Base-by-base conservation (phyloP, 2,113 vertebrate genomes). In the Campylomormyrus numenius region DNA sequence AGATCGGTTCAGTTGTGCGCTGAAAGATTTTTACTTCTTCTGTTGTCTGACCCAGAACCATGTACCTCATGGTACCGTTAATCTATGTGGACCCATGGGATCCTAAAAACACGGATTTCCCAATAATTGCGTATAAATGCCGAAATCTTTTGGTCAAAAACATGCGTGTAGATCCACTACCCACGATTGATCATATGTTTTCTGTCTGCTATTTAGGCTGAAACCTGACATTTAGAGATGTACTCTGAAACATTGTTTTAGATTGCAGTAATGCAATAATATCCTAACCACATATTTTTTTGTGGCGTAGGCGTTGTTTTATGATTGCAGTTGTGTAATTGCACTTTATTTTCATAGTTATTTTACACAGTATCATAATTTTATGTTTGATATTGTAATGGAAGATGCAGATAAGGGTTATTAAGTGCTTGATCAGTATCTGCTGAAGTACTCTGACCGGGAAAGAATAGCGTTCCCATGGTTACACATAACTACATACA, bases 401-500 rank as follows among this genome's bases (percentile, higher is more conserved):
- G 8, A 42, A 8, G 31, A 80, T 80, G 35, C 35, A 42, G 74
- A 80, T 80, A 80, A 35, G 35, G 35, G 74, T 42, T 80, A 39
- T 42, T 17, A 42, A 80, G 35, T 80, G 35, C 35, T 42, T 80
- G 74, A 80, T 80, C 74, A 80, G 9, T 74, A 80, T 80, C 31
- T 80, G 35, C 39, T 7, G 35, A 39, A 70, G 62, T 70, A 70
- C 62, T 13, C 74, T n/a, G 74, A 80, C 31, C 31, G 42, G 74
- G 17, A 80, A 80, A 80, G 35, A 19, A 17, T 88, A 77, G 15
- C 52, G 91, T 93, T 90, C 89, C 88, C 90, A 90, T 93, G 90
- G 91, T 80, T 86, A 88, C 91, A 70, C 11, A 24, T 50, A 58
- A 42, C 74, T 80, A 39, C 35, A 80, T 80, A 80, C 74, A 42